phyloP scores from a whole-genome alignment of 2,113 vertebrate genomes.

The Syngnathoides biaculeatus region DNA sequence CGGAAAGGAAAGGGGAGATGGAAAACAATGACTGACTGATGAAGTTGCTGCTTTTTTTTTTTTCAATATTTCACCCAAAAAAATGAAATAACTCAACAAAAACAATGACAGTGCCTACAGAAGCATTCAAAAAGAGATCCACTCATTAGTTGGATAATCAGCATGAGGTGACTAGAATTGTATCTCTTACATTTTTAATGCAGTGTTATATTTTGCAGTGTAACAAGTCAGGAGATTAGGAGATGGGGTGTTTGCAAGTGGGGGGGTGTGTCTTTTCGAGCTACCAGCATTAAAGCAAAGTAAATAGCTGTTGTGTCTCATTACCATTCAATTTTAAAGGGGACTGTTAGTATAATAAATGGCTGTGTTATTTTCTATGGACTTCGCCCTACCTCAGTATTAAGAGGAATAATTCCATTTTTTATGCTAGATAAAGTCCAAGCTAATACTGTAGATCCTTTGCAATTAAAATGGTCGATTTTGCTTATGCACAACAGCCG shows the following conservation, averaged over 20 bases:
- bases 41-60: constrained; percentile 25
- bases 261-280: constrained; percentile 37
- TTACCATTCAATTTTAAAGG: constrained; percentile 69
- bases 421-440: constrained; percentile 59
- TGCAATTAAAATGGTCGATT: constrained; percentile 70
- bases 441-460: constrained; percentile 61
- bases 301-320: constrained; percentile 69
- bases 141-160: constrained; percentile 57
- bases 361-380: constrained; percentile 32
- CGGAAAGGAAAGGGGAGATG: constrained; percentile 16
- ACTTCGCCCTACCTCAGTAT: constrained; percentile 54
- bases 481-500: constrained; percentile 65
- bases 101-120: constrained; percentile 7
- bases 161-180: constrained; percentile 31
- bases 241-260: constrained; percentile 31
- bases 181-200: constrained; percentile 51
- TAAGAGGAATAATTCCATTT: constrained; percentile 62
- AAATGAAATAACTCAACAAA: not conserved
- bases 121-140: constrained; percentile 23
- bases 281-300: constrained; percentile 61
- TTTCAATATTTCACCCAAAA: constrained; percentile 9
- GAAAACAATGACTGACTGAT: constrained; percentile 34
- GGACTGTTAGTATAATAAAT: constrained; percentile 68
- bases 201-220: constrained; percentile 43
- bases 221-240: constrained; percentile 58